Evolutionary conservation across 2,113 vertebrate species (phyloP).

Genomic region (Gobius niger): DNA sequence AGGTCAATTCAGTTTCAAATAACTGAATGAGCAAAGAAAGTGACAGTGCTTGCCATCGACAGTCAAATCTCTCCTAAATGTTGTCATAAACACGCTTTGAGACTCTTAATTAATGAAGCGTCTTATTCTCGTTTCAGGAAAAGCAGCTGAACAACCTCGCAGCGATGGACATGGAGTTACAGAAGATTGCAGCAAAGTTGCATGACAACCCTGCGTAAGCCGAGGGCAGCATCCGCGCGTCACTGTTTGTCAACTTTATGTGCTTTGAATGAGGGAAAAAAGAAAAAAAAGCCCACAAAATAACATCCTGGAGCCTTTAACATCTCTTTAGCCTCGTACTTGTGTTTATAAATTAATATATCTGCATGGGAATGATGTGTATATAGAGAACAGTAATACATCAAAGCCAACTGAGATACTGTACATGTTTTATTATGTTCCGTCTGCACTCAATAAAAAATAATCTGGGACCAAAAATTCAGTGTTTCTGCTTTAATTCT

Average conservation of each 20-base stretch:
- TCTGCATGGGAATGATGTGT: conserved; percentile 80
- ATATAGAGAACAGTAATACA: conserved; percentile 49
- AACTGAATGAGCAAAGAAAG: too few species aligned
- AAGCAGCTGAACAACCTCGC: conserved; percentile 88
- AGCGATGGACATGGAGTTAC: conserved; percentile 88
- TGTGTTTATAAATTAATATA: conserved; percentile 69
- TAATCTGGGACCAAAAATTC: conserved; percentile 77
- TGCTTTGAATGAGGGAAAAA: conserved; percentile 32
- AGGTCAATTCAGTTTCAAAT: too few species aligned
- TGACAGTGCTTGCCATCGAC: too few species aligned
- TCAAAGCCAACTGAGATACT: conserved; percentile 38
- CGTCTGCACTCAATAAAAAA: conserved; percentile 83
- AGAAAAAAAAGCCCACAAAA: not conserved
- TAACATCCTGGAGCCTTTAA: conserved; percentile 26
- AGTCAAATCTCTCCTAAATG: too few species aligned
- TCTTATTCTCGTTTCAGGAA: conserved; percentile 67
- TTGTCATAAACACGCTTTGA: too few species aligned
- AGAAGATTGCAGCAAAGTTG: conserved; percentile 87
- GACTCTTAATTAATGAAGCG: too few species aligned
- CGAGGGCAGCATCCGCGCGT: conserved; percentile 28
- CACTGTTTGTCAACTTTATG: conserved; percentile 24
- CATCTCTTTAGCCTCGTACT: conserved; percentile 41
- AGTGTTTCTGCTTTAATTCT: conserved; percentile 26
- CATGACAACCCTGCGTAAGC: conserved; percentile 72
- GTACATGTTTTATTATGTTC: conserved; percentile 71